Conservation (phyloP, 2,113 vertebrate species). For the Cettia cetti region DNA sequence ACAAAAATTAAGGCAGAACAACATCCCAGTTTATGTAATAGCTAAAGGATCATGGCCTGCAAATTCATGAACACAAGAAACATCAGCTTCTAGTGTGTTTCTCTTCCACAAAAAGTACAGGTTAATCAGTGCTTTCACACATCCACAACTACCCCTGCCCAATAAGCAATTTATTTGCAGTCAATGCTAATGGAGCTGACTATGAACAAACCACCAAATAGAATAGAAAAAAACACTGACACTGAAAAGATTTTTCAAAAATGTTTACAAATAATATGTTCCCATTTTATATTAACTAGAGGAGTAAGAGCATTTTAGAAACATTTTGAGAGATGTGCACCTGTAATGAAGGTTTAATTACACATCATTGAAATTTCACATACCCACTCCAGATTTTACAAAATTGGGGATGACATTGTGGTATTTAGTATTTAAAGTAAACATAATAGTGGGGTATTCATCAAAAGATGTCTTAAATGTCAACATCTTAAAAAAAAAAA, state of each 20-base stretch:
- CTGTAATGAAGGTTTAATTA: neutral
- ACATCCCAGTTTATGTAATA: neutral
- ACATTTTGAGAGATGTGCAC: neutral
- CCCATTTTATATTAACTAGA: neutral
- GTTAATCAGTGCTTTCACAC: neutral
- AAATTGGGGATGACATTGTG: neutral
- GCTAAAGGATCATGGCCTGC: neutral
- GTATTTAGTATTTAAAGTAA: neutral
- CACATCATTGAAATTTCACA: neutral
- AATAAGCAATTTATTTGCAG: neutral
- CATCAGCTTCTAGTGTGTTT: neutral
- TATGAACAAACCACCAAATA: neutral
- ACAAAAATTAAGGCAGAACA: neutral
- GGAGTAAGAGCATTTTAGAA: neutral
- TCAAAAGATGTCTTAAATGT: neutral
- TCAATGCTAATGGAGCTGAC: neutral
- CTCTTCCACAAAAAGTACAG: neutral
- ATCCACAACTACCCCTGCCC: neutral
- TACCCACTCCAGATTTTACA: neutral
- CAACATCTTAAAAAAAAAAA: neutral
- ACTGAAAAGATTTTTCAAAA: neutral
- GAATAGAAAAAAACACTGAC: neutral
- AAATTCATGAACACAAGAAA: neutral
- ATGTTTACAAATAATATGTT: neutral
- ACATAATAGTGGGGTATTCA: neutral